Evolutionary conservation across 1,140 invertebrate species (phyloP).

Genomic region (Caligus rogercresseyi): DNA sequence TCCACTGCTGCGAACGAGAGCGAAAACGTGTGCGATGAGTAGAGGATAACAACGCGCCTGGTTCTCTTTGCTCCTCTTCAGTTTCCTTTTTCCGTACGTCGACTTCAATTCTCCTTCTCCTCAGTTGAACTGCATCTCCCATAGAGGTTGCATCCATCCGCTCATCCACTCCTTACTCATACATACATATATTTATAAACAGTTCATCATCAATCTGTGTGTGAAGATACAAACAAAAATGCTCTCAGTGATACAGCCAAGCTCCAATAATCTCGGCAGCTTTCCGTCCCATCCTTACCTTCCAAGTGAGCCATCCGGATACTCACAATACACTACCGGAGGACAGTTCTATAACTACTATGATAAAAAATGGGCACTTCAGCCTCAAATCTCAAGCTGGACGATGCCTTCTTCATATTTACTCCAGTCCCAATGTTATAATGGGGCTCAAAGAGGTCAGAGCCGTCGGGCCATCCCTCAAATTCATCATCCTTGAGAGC

Average conservation of each 20-base stretch:
- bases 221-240: not conserved
- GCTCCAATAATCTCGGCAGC: not conserved
- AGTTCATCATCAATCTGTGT: not conserved
- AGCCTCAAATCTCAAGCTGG: not conserved
- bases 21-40: no score
- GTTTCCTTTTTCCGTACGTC: not conserved
- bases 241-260: not conserved
- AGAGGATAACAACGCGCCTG: no score
- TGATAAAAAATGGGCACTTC: not conserved
- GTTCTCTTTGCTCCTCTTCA: no score
- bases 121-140: not conserved
- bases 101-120: not conserved
- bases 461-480: no score
- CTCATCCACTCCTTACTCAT: not conserved
- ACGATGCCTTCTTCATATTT: not conserved
- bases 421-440: not conserved
- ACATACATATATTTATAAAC: not conserved
- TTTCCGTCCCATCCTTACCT: not conserved
- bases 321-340: not conserved
- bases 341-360: not conserved
- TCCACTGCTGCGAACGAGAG: no score
- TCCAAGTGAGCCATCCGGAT: not conserved
- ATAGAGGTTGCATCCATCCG: not conserved
- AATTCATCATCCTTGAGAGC: no score
- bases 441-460: no score